Percentiles rank a stretch among this genome's conserved stretches.
phyloP scores from a whole-genome alignment of 2,113 vertebrate species.

The Lota lota region DNA sequence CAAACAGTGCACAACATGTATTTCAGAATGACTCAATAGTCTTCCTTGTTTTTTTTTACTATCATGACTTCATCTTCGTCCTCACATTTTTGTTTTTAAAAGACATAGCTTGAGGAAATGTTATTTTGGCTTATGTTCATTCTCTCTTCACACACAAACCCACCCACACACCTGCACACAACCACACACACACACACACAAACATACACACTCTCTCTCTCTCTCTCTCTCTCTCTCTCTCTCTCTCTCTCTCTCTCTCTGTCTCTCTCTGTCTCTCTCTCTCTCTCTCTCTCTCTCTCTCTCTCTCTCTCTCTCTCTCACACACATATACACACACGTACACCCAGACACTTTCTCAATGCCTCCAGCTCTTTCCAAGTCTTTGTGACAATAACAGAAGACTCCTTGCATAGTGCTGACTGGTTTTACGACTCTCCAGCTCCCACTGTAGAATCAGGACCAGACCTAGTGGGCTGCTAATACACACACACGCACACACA shows the following conservation, averaged over 20 bases:
- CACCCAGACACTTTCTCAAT: neutral
- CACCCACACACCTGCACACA: too few relatives aligned
- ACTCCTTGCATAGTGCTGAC: constrained; percentile 35
- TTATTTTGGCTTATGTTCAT: neutral
- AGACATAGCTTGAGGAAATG: neutral
- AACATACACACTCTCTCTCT: too few relatives aligned
- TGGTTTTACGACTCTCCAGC: constrained; percentile 58
- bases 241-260: too few relatives aligned
- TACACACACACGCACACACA: constrained; percentile 29
- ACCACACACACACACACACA: too few relatives aligned
- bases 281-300: too few relatives aligned
- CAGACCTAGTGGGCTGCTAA: constrained; percentile 37
- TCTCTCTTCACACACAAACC: neutral
- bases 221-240: too few relatives aligned
- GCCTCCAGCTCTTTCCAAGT: neutral
- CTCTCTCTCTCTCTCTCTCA: too few relatives aligned
- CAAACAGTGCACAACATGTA: too few relatives aligned
- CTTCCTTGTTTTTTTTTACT: too few relatives aligned
- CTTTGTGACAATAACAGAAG: constrained; percentile 26
- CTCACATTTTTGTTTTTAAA: neutral
- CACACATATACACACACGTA: neutral
- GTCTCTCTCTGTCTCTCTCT: too few relatives aligned
- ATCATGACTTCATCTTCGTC: neutral
- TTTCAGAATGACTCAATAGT: too few relatives aligned
- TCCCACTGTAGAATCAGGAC: constrained; percentile 58